Evolutionary conservation across 2,113 vertebrate genomes (phyloP), one percentile per base, ranked within the genome.

Genomic region (Cyanocitta stelleri): DNA sequence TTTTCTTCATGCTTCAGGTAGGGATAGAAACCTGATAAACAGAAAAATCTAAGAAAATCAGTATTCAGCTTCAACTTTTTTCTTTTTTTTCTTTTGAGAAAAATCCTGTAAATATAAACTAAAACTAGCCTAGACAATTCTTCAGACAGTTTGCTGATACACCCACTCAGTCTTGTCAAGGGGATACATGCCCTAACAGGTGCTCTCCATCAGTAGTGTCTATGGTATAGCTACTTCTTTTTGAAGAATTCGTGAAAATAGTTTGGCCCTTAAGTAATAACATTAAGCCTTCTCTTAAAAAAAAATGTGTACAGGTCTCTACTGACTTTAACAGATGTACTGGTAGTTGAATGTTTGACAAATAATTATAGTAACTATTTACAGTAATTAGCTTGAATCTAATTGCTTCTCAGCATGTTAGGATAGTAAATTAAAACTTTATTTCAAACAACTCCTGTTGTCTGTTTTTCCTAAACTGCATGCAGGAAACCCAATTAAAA

Each of bases 291-390:
- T 63, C 33, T 61, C 37, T 67, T 51, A 48, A 51, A 32, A 18
- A 7, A 16, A 26, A 32, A 44, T 18, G 22, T 6, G 22, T 39
- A 37, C 46, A 74, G 71, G 26, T 77, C 77, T 87, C 2, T 0
- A 51, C 54, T 82, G 68, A 91, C 87, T 95, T 88, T 37, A 89
- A 52, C 86, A 96, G 92, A 91, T 74, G 55, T 86, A 94, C 84
- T 88, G 89, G 82, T 93, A 97, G 81, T 68, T 71, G 92, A 71
- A 88, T 80, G 58, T 79, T 92, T 96, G 89, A 90, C 91, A 86
- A 76, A 75, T 66, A 94, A 94, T 96, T 97, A 91, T 83, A 84
- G 87, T 83, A 94, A 90, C 48, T 97, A 91, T 96, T 96, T 96
- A 75, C 48, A 69, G 67, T 93, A 94, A 93, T 96, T 93, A 96